Conservation (phyloP, 1,140 invertebrate species). For the Trissolcus basalis region DNA sequence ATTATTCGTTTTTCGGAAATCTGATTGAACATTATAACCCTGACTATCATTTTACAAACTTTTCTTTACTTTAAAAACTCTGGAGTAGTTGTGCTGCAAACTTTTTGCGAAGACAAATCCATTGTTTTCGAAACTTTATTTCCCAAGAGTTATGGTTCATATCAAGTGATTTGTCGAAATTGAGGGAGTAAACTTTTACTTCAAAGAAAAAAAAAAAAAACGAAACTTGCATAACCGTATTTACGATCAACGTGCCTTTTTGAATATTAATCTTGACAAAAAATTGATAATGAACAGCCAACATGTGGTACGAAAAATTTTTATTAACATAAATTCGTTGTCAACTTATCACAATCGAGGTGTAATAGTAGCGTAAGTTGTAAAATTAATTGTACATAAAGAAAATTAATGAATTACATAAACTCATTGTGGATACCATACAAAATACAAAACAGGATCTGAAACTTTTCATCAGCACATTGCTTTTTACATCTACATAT, state of each 20-base stretch:
- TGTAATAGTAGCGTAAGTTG: neutral
- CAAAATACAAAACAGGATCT: constrained; percentile 3
- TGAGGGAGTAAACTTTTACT: constrained; percentile 3
- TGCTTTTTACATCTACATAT: constrained; percentile 28
- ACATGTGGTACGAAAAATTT: too few species aligned
- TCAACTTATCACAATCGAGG: constrained; percentile 10
- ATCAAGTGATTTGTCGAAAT: constrained; percentile 30
- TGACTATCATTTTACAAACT: constrained; percentile 13
- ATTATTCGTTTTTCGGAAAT: too few species aligned
- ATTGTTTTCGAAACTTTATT: constrained; percentile 35
- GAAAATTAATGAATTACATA: too few species aligned
- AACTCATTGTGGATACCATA: neutral
- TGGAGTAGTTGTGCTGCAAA: constrained; percentile 12
- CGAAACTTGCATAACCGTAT: too few species aligned
- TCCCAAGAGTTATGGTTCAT: constrained; percentile 24
- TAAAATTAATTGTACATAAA: neutral
- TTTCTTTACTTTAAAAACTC: neutral
- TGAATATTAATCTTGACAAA: too few species aligned
- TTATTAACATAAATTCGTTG: too few species aligned
- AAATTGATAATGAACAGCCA: too few species aligned
- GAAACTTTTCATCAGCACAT: constrained; percentile 17
- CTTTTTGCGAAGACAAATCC: constrained; percentile 19
- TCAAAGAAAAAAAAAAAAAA: neutral
- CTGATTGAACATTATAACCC: constrained; percentile 2
- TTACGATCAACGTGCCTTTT: too few species aligned